phyloP scores from a whole-genome alignment of 2,797 vertebrate species.

The Sylvilagus floridanus region DNA sequence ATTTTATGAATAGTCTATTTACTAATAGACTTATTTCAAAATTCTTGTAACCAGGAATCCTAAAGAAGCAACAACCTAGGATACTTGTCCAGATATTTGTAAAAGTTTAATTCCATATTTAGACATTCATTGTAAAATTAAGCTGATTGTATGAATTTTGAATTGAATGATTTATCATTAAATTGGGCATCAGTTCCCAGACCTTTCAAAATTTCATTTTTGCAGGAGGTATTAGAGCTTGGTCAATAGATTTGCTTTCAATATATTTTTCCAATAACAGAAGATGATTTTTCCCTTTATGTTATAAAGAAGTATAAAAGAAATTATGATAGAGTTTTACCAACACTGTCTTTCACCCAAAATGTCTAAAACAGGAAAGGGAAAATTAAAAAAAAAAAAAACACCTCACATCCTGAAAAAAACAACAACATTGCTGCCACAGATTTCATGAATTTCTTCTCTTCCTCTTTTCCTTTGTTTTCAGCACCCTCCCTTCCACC shows the following conservation, averaged over 20 bases:
- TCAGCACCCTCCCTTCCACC: not conserved
- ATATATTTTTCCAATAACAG: constrained; percentile 18
- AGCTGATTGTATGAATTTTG: not conserved
- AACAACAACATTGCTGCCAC: not conserved
- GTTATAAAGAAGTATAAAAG: not conserved
- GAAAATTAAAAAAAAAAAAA: not conserved
- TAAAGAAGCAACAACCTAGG: not conserved
- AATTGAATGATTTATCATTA: constrained; percentile 17
- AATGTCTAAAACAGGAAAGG: constrained; percentile 13
- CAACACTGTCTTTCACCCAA: not conserved
- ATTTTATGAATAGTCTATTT: not conserved
- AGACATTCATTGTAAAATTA: constrained; percentile 12
- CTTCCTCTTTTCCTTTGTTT: too few species aligned
- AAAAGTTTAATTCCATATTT: not conserved
- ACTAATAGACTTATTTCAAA: not conserved
- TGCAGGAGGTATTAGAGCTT: not conserved
- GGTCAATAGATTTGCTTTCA: not conserved
- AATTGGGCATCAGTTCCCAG: not conserved
- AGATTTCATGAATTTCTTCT: not conserved
- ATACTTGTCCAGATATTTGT: not conserved
- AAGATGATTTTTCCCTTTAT: not conserved
- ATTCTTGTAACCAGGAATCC: too few species aligned
- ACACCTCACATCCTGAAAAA: not conserved
- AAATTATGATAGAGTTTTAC: not conserved
- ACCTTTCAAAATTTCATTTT: constrained; percentile 31